A percentile compares a stretch with the other conserved stretches of the same genome.
These are phyloP conservation scores for Mythimna lalbum DNA, from an alignment of 2,888 invertebrate genomes.

Conservation along the genomic window DNA sequence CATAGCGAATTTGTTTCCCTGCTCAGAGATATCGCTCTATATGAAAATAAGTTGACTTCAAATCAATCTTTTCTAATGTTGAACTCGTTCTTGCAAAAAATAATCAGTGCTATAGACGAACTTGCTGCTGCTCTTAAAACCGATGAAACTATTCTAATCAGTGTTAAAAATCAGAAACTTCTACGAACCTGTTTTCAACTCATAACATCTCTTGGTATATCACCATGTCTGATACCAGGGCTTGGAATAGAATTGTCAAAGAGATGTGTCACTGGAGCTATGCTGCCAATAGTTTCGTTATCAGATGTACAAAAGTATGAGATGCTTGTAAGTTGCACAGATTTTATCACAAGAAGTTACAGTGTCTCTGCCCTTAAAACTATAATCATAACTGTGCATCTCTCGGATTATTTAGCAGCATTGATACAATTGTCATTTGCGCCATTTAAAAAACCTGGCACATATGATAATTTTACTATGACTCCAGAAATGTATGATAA, in stretches of 20 bases:
- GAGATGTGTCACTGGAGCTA: slow-evolving; percentile 79
- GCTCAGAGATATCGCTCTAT: slow-evolving; percentile 49
- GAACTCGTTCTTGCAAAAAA: slow-evolving; percentile 84
- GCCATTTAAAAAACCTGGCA: slow-evolving; percentile 91
- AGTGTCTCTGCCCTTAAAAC: slow-evolving; percentile 88
- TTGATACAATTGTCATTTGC: slow-evolving; percentile 93
- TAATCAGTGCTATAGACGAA: slow-evolving; percentile 83
- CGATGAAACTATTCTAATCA: slow-evolving; percentile 87
- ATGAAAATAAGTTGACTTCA: slow-evolving; percentile 47
- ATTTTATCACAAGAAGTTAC: slow-evolving; percentile 87
- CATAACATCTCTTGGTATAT: slow-evolving; percentile 92
- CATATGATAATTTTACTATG: slow-evolving; percentile 86
- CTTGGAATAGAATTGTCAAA: slow-evolving; percentile 90
- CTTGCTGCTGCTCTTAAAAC: slow-evolving; percentile 74
- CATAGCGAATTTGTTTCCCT: slow-evolving; percentile 71
- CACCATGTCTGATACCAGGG: slow-evolving; percentile 92
- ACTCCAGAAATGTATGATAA: slow-evolving; percentile 89
- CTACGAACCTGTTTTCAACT: slow-evolving; percentile 92
- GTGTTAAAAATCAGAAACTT: slow-evolving; percentile 92
- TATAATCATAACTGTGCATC: slow-evolving; percentile 89
- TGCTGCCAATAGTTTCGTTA: slow-evolving; percentile 76
- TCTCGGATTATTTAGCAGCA: slow-evolving; percentile 92
- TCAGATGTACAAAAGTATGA: slow-evolving; percentile 89
- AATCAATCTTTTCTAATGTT: slow-evolving; percentile 67
- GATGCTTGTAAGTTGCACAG: slow-evolving; percentile 86